Base-by-base conservation (phyloP, 2,888 invertebrate genomes). In the Cosmia pyralina region DNA sequence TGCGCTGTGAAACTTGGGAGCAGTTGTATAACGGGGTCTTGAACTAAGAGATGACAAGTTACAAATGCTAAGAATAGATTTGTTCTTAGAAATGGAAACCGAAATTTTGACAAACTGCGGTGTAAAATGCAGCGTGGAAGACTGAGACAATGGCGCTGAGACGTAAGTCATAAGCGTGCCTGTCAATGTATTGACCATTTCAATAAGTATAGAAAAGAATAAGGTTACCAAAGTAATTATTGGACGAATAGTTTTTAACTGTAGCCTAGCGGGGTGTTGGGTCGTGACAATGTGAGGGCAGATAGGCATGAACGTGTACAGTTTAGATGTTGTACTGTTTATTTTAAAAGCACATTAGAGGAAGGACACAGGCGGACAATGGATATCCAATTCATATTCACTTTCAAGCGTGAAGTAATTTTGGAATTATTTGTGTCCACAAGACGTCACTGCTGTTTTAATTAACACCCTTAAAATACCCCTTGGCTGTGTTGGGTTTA, bases 71-170 rank as follows among this genome's bases (percentile, higher is more conserved):
- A 75, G 76, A 90, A 90, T 89, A 87, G 88, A 85, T 82, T 87
- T 85, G 84, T 96, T 96, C 96, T 89, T 77, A 93, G 96, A 96
- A 95, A 92, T 88, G 82, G 91, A 94, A 95, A 96, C 96, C 95
- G 93, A 96, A 93, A 95, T 95, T 95, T 95, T 94, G 95, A 95
- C 96, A 93, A 92, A 94, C 93, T 96, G 96, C 90, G 96, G 95
- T 94, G 93, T 92, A 86, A 87, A 91, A 92, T 92, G 84, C 85
- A 88, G 88, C 92, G 89, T 92, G 88, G 85, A 88, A 86, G 84
- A 84, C 69, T 44, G 70, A 77, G 83, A 94, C 94, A 94, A 94
- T 90, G 85, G 88, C 88, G 86, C 88, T 87, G 90, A 90, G 89
- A 90, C 87, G 89, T 93, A 94, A 38, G 38, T 2, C 38, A 6